Conservation (phyloP, 2,888 invertebrate genomes). For the Agonum fuliginosum region DNA sequence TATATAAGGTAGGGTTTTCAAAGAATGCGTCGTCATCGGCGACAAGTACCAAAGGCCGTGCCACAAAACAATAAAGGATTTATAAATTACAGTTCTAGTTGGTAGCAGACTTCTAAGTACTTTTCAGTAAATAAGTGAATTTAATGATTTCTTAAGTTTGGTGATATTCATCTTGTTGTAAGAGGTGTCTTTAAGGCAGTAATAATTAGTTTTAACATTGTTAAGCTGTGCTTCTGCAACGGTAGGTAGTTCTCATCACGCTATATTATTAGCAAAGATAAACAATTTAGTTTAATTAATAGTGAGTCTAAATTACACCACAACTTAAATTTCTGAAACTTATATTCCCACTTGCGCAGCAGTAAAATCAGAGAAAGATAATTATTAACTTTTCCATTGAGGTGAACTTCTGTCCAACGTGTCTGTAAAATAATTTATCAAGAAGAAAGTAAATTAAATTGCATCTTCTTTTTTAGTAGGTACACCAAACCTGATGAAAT, state of each 20-base stretch:
- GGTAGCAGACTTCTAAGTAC: too few relatives aligned
- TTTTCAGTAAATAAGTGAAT: background rate
- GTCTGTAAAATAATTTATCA: conserved; percentile 34
- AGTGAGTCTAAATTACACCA: conserved; percentile 29
- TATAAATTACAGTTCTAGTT: too few relatives aligned
- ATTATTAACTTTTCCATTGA: conserved; percentile 2
- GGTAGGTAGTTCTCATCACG: conserved; percentile 19
- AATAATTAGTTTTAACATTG: background rate
- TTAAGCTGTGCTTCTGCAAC: background rate
- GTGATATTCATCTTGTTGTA: too few relatives aligned
- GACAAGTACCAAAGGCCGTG: too few relatives aligned
- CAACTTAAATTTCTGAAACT: conserved; percentile 33
- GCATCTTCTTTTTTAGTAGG: conserved; percentile 14
- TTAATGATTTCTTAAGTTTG: background rate
- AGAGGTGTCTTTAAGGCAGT: background rate
- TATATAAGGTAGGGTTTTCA: too few relatives aligned
- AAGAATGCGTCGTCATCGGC: too few relatives aligned
- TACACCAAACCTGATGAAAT: background rate
- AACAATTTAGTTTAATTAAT: conserved; percentile 46
- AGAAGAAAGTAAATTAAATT: conserved; percentile 30
- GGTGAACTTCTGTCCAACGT: background rate
- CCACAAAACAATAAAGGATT: too few relatives aligned
- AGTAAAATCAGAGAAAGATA: background rate
- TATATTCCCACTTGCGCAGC: background rate
- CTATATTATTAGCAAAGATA: conserved; percentile 46